phyloP scores from a whole-genome alignment of 2,888 invertebrate genomes.

The Lasioglossum malachurum region DNA sequence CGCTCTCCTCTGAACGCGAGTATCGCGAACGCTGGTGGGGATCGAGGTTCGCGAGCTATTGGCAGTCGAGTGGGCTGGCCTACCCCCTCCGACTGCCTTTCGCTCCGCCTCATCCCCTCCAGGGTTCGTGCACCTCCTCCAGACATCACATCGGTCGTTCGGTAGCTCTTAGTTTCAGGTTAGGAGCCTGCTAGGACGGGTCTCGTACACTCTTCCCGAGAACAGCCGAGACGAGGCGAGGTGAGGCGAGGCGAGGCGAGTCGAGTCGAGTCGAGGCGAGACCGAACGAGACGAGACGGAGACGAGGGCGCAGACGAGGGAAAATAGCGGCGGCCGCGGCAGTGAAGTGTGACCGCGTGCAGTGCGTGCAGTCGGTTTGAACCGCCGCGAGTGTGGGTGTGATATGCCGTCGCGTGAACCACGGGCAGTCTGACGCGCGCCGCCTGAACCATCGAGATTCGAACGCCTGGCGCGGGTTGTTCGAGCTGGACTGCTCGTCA shows the following conservation, averaged over 20 bases:
- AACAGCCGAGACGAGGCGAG: constrained; percentile 54
- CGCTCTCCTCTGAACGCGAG: constrained; percentile 74
- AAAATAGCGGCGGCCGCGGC: constrained; percentile 42
- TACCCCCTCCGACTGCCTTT: constrained; percentile 75
- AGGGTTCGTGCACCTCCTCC: constrained; percentile 81
- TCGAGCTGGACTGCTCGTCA: constrained; percentile 25
- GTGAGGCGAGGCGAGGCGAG: not conserved
- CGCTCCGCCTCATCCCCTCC: constrained; percentile 79
- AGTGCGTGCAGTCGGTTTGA: constrained; percentile 46
- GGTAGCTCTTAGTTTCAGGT: constrained; percentile 85
- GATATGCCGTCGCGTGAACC: constrained; percentile 43
- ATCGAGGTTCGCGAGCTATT: constrained; percentile 78
- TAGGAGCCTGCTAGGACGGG: constrained; percentile 85
- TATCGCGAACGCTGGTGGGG: constrained; percentile 81
- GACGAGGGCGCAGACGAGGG: constrained; percentile 20
- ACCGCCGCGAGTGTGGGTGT: constrained; percentile 51
- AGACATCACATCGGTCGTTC: constrained; percentile 83
- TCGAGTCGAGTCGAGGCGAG: not conserved
- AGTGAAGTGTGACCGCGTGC: constrained; percentile 60
- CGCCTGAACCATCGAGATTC: constrained; percentile 20
- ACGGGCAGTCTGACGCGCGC: constrained; percentile 47
- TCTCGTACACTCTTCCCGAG: constrained; percentile 81
- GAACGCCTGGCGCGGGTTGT: constrained; percentile 31
- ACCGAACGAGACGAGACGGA: constrained; percentile 43
- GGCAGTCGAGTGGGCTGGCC: constrained; percentile 76